Percentiles rank a stretch among this genome's conserved stretches.
phyloP scores from a whole-genome alignment of 2,113 vertebrate genomes.

The Nothoprocta pentlandii region DNA sequence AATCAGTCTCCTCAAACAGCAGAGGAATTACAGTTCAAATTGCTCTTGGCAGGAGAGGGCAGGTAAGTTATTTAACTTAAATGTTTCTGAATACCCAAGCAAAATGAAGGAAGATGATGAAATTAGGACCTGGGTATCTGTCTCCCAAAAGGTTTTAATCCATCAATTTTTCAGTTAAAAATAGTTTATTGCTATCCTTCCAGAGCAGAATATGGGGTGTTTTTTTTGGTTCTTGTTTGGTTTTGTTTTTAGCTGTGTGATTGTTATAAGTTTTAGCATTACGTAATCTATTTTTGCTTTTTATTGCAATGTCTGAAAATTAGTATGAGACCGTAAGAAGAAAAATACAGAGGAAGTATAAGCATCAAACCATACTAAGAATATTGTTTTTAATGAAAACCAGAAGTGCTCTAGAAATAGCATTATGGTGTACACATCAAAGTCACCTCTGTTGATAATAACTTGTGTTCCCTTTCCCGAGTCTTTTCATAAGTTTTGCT shows the following conservation, averaged over 20 bases:
- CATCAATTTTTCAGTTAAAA: not conserved
- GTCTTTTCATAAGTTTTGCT: slow-evolving; percentile 67
- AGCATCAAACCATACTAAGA: not conserved
- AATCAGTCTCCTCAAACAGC: not conserved
- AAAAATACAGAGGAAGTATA: not conserved
- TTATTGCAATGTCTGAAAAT: not conserved
- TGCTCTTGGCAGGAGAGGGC: not conserved
- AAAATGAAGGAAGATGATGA: not conserved
- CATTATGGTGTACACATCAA: not conserved
- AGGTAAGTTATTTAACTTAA: not conserved
- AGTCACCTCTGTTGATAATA: slow-evolving; percentile 30
- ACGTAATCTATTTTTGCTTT: not conserved
- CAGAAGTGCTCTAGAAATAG: not conserved
- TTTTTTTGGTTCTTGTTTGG: not conserved
- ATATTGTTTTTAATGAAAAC: slow-evolving; percentile 22
- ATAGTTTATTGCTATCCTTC: not conserved
- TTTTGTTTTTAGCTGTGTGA: not conserved
- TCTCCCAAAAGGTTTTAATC: not conserved
- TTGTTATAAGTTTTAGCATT: not conserved
- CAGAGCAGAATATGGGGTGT: no score
- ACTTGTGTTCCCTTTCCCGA: slow-evolving; percentile 60
- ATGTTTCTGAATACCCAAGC: not conserved
- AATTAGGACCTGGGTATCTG: not conserved
- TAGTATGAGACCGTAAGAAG: not conserved
- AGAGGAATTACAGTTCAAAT: not conserved